phyloP scores from a whole-genome alignment of 2,113 vertebrate genomes.

The Cheilinus undulatus region DNA sequence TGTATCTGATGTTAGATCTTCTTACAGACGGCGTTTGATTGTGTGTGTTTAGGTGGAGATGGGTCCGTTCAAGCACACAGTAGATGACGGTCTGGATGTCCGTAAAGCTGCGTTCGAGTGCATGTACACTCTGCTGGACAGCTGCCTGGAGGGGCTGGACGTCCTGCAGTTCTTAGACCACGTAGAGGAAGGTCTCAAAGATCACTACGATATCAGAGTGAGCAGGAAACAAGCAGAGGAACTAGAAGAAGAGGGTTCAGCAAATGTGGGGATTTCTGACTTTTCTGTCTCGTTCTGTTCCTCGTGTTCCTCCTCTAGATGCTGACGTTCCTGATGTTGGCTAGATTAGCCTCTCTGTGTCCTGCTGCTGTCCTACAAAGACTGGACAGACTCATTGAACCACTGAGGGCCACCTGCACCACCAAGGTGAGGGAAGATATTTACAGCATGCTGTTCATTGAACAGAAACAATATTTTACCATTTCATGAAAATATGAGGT shows the following conservation, averaged over 20 bases:
- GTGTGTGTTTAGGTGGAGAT: constrained; percentile 91
- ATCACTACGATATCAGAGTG: constrained; percentile 99
- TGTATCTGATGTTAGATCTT: background rate
- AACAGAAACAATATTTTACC: no score
- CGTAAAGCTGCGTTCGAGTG: constrained; percentile 99
- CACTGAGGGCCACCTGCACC: constrained; percentile 92
- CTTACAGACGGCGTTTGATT: background rate
- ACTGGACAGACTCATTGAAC: constrained; percentile 96
- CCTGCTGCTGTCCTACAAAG: constrained; percentile 98
- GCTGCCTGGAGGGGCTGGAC: constrained; percentile 97
- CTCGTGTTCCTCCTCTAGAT: constrained; percentile 82
- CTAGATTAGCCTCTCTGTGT: constrained; percentile 94
- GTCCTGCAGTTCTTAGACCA: constrained; percentile 99
- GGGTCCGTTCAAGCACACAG: constrained; percentile 99
- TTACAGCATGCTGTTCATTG: no score
- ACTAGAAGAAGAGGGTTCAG: background rate
- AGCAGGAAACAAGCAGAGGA: background rate
- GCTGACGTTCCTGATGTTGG: constrained; percentile 99
- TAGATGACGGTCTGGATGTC: constrained; percentile 96
- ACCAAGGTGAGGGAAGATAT: constrained; percentile 62
- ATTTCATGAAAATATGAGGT: no score
- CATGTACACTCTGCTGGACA: constrained; percentile 99
- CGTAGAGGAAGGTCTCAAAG: constrained; percentile 98
- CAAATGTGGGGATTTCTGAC: no score
- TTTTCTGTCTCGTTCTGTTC: background rate